phyloP scores from a whole-genome alignment of 2,888 invertebrate genomes.

The Eutolmus rufibarbis region DNA sequence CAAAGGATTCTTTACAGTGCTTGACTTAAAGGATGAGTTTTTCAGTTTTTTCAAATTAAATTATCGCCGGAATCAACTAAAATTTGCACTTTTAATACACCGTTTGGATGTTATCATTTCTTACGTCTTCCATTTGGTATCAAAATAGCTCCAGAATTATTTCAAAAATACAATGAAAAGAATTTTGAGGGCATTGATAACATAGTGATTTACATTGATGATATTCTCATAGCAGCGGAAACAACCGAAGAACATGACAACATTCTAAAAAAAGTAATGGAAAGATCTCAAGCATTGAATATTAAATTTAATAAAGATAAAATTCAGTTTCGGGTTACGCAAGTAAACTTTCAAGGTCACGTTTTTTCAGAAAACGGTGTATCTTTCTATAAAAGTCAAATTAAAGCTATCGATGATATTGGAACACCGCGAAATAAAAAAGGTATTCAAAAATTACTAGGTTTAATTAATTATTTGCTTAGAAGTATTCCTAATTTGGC shows the following conservation, averaged over 20 bases:
- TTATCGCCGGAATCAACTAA: conserved; percentile 38
- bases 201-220: conserved; percentile 32
- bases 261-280: conserved; percentile 47
- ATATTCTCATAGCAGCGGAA: conserved; percentile 10
- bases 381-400: background rate
- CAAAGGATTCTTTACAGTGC: conserved; percentile 41
- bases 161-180: conserved; percentile 42
- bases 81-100: conserved; percentile 39
- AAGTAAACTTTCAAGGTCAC: background rate
- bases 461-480: background rate
- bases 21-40: conserved; percentile 45
- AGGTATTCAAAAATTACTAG: background rate
- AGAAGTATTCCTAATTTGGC: conserved; percentile 29
- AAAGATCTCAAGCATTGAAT: conserved; percentile 49
- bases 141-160: conserved; percentile 49
- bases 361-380: background rate
- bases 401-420: background rate
- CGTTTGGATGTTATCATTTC: background rate
- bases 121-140: conserved; percentile 49
- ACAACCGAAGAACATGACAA: background rate
- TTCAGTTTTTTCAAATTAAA: conserved; percentile 47
- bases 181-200: background rate
- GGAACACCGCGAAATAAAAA: background rate
- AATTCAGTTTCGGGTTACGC: background rate
- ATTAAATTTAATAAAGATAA: conserved; percentile 52